These are phyloP conservation scores for Spinibarbus caldwelli DNA, from an alignment of 2,797 vertebrate genomes.

Conservation along the genomic window DNA sequence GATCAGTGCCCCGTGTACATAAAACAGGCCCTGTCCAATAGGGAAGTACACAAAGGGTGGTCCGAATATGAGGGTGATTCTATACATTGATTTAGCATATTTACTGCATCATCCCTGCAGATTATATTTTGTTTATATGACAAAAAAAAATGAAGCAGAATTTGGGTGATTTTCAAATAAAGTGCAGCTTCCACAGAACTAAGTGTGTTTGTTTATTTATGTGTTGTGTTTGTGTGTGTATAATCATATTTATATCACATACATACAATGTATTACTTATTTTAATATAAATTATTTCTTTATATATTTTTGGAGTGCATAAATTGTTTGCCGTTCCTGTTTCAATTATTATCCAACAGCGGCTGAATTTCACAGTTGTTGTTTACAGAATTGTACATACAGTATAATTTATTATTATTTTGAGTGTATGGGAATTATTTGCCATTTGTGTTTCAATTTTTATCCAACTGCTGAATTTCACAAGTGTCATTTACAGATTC, in stretches of 20 bases:
- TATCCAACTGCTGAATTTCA: neutral
- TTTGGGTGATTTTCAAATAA: constrained; percentile 96
- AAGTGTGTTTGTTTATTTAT: neutral
- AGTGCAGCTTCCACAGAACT: constrained; percentile 90
- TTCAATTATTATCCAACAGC: neutral
- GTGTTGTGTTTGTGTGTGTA: neutral
- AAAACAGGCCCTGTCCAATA: constrained; percentile 76
- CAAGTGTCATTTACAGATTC: neutral
- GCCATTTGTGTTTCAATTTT: neutral
- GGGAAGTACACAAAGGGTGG: constrained; percentile 78
- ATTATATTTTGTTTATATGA: constrained; percentile 95
- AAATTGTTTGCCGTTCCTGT: neutral
- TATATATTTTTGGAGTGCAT: neutral
- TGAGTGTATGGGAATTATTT: neutral
- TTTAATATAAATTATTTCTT: neutral
- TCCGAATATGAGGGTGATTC: constrained; percentile 86
- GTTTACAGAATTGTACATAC: neutral
- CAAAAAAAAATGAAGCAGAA: constrained; percentile 86
- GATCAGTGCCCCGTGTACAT: constrained; percentile 94
- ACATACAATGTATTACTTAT: neutral
- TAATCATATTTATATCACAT: neutral
- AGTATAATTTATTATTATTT: neutral
- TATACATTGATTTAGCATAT: constrained; percentile 88
- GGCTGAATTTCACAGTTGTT: neutral
- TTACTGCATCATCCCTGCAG: constrained; percentile 93